These are phyloP conservation scores for Triplophysa rosa DNA, from an alignment of 2,113 vertebrate species.

Conservation along the genomic window DNA sequence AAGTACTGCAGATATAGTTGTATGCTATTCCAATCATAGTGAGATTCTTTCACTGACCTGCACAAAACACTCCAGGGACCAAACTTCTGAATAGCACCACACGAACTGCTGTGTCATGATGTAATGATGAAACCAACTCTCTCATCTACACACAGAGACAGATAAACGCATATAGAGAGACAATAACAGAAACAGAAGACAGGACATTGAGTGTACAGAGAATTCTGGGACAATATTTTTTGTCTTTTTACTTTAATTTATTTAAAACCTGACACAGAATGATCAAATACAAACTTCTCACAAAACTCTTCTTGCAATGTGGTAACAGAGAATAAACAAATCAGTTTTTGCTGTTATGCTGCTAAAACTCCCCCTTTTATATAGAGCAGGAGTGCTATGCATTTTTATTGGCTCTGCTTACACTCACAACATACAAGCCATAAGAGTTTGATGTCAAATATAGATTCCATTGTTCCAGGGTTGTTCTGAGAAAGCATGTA, in stretches of 20 bases:
- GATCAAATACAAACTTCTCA: neutral
- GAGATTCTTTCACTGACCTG: constrained; percentile 75
- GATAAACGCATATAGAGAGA: neutral
- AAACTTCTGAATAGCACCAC: constrained; percentile 88
- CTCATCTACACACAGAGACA: constrained; percentile 73
- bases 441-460: too few relatives aligned
- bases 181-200: neutral
- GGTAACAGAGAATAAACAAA: neutral
- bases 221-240: neutral
- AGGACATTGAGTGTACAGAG: neutral
- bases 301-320: neutral
- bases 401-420: too few relatives aligned
- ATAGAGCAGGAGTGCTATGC: too few relatives aligned
- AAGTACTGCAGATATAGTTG: too few relatives aligned
- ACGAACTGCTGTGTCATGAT: constrained; percentile 73
- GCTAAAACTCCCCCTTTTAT: too few relatives aligned
- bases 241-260: neutral
- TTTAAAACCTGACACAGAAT: constrained; percentile 17
- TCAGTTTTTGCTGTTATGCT: too few relatives aligned
- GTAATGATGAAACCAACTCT: constrained; percentile 75
- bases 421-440: too few relatives aligned
- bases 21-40: neutral
- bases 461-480: too few relatives aligned
- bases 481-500: too few relatives aligned
- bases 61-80: constrained; percentile 90